Base-by-base conservation (phyloP, 2,797 vertebrate species). In the Anguilla pacifica region DNA sequence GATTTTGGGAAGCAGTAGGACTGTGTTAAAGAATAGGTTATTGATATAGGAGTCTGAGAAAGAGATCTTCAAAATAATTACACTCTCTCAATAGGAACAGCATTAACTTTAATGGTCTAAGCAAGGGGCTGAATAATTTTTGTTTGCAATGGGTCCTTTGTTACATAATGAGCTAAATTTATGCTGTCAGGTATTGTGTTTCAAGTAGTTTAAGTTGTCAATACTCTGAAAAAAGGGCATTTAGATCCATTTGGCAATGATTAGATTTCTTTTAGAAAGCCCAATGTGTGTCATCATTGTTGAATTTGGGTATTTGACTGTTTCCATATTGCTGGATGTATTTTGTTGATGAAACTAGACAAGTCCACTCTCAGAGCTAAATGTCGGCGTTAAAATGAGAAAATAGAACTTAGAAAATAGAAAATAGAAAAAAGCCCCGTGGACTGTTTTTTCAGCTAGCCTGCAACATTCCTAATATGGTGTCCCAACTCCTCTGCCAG, bases 401-500 rank as follows among this genome's bases (percentile, higher is more conserved):
- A 19, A 22, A 57, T 57, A 13, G n/a, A 70, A 67, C 5, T 67
- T n/a, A 3, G 9, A 39, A 28, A 31, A 39, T 31, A 35, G 28
- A 11, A 57, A 25, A 22, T 49, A 4, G 28, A 86, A 49, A 25
- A 77, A 46, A 57, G 43, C 85, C 51, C 39, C 31, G 84, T 25
- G 49, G 57, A 55, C 79, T 89, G 70, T 39, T 89, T 57, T 88
- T 87, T 51, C 87, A 89, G 55, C 59, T 87, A 90, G 88, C 89
- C 89, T 86, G 4, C 46, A 89, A 91, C 84, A 91, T 86, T 87
- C 59, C 43, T n/a, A 7, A 79, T 35, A 83, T 39, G 39, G 89
- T 85, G 77, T 86, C 64, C 7, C 72, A 59, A 70, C 85, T 90
- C 88, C 46, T 3, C 86, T 90, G 89, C 90, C 91, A 89, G 89